Conservation (phyloP, 23 tunicate species). For the Trididemnum clinides region DNA sequence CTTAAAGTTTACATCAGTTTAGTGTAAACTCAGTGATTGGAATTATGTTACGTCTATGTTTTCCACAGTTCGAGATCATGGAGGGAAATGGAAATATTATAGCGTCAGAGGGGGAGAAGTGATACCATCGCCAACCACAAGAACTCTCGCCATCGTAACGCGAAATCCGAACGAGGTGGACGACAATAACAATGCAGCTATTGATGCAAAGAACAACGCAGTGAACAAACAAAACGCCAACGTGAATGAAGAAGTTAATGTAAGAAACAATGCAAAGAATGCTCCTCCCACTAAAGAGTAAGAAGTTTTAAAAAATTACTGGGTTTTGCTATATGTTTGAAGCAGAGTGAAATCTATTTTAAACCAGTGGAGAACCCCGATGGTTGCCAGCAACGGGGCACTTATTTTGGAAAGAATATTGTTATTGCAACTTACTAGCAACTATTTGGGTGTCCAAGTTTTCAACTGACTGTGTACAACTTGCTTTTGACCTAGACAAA, state of each 20-base stretch:
- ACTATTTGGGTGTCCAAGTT: too few species aligned
- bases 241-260: conserved; percentile 23
- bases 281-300: neutral
- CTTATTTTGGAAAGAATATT: too few species aligned
- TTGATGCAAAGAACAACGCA: conserved; percentile 50
- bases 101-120: conserved; percentile 11
- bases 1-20: too few species aligned
- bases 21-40: too few species aligned
- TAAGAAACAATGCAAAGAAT: conserved; percentile 1
- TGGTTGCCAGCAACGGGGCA: too few species aligned
- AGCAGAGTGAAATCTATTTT: too few species aligned
- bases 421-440: too few species aligned
- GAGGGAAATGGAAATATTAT: conserved; percentile 44
- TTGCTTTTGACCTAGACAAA: too few species aligned
- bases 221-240: conserved; percentile 2
- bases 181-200: conserved; percentile 67
- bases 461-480: too few species aligned
- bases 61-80: conserved; percentile 64
- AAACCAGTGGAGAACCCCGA: too few species aligned
- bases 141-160: conserved; percentile 13
- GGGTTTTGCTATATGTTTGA: too few species aligned
- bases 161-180: conserved; percentile 54
- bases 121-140: neutral
- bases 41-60: too few species aligned
- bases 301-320: neutral